Percentiles rank a stretch among this genome's conserved stretches.
These are phyloP conservation scores for Seriola dumerili DNA, from an alignment of 2,113 vertebrate genomes.

Conservation along the genomic window DNA sequence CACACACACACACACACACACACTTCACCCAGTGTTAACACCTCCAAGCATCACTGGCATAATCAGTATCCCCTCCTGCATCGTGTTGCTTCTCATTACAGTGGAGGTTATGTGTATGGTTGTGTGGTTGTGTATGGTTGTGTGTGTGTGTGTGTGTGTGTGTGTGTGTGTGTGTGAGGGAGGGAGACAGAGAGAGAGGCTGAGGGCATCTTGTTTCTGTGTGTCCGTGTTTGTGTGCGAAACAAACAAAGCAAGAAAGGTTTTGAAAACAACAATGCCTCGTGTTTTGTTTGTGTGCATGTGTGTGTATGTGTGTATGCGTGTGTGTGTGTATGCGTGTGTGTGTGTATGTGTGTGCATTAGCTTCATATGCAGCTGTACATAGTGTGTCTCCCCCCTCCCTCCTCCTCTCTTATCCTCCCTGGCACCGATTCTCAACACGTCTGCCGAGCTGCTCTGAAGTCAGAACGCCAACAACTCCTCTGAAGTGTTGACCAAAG, in stretches of 20 bases:
- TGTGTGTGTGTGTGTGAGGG: background rate
- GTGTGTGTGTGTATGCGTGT: conserved; percentile 6
- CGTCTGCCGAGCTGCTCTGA: conserved; percentile 76
- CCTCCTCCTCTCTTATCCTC: conserved; percentile 37
- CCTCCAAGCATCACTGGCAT: conserved; percentile 26
- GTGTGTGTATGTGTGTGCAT: conserved; percentile 17
- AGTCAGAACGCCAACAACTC: conserved; percentile 68
- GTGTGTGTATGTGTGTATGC: background rate
- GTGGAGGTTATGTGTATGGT: background rate
- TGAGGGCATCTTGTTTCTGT: conserved; percentile 20
- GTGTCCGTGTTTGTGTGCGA: background rate
- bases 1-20: conserved; percentile 16
- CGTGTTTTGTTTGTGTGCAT: background rate
- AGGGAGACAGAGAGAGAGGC: background rate
- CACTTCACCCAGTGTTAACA: conserved; percentile 23
- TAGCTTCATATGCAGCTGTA: conserved; percentile 29
- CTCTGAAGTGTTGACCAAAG: conserved; percentile 82
- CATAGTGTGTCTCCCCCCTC: conserved; percentile 11
- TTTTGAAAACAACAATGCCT: conserved; percentile 5
- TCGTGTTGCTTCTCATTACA: conserved; percentile 56
- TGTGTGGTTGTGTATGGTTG: conserved; percentile 9
- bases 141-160: conserved; percentile 1
- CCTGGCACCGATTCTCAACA: conserved; percentile 68
- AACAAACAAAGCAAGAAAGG: conserved; percentile 21
- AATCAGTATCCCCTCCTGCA: conserved; percentile 39